These are phyloP conservation scores for Tetramorium simillimum DNA, from an alignment of 1,140 invertebrate species.

Conservation along the genomic window DNA sequence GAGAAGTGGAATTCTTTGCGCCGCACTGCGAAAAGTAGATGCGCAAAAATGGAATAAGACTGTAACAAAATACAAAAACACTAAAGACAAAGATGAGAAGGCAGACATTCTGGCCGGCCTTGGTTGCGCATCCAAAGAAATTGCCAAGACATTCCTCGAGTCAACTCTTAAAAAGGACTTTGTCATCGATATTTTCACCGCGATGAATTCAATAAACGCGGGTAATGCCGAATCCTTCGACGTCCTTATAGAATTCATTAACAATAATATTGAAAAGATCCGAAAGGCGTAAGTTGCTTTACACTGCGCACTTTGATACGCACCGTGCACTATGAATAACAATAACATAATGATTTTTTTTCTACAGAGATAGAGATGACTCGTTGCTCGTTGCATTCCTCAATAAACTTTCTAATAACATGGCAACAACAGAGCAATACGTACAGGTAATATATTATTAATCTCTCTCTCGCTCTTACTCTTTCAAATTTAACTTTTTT, in stretches of 20 bases:
- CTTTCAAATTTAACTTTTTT: background rate
- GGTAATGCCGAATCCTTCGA: conserved; percentile 83
- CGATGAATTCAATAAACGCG: conserved; percentile 80
- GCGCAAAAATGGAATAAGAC: conserved; percentile 88
- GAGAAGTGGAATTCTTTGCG: conserved; percentile 87
- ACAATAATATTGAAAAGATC: background rate
- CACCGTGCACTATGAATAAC: background rate
- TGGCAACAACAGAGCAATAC: conserved; percentile 48
- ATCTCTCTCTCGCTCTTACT: background rate
- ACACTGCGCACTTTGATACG: background rate
- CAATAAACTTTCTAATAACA: conserved; percentile 24
- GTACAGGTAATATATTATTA: conserved; percentile 45
- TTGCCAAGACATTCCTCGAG: conserved; percentile 43
- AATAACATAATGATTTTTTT: background rate
- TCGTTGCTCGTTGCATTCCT: background rate
- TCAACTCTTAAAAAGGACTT: conserved; percentile 14
- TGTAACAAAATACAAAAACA: conserved; percentile 87
- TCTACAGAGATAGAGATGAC: conserved; percentile 43
- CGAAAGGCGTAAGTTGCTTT: conserved; percentile 6
- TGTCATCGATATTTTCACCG: conserved; percentile 39
- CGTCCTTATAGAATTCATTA: conserved; percentile 73
- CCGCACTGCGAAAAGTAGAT: conserved; percentile 88
- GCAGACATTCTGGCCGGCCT: conserved; percentile 8
- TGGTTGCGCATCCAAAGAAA: conserved; percentile 61
- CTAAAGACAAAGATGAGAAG: conserved; percentile 78